Evolutionary conservation across 2,888 invertebrate species (phyloP).

Genomic region (Euproctis similis): DNA sequence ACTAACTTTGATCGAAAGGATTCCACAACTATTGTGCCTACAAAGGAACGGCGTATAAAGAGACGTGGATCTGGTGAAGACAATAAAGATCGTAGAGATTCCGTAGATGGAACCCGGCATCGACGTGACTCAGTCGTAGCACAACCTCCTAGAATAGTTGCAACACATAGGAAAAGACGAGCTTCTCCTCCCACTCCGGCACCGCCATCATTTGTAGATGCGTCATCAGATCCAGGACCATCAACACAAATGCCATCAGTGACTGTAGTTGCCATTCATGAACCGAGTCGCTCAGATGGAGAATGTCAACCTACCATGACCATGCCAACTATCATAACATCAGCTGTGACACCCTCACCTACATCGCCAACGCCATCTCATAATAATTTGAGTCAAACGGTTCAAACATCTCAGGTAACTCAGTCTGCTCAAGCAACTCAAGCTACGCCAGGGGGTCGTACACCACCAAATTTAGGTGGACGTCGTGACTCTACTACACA

Average conservation of each 20-base stretch:
- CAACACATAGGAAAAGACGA: constrained; percentile 76
- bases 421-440: constrained; percentile 41
- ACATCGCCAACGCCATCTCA: constrained; percentile 81
- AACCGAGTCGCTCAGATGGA: constrained; percentile 75
- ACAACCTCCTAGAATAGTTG: constrained; percentile 78
- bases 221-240: constrained; percentile 81
- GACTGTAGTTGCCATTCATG: constrained; percentile 62
- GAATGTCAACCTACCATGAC: constrained; percentile 76
- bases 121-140: constrained; percentile 81
- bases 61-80: constrained; percentile 80
- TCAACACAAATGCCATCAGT: constrained; percentile 61
- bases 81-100: constrained; percentile 75
- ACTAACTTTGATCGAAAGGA: constrained; percentile 80
- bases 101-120: constrained; percentile 80
- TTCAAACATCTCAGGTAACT: constrained; percentile 39
- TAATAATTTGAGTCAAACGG: constrained; percentile 37
- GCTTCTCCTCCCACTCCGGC: constrained; percentile 59
- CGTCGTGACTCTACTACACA: constrained; percentile 90
- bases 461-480: constrained; percentile 70
- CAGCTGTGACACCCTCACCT: constrained; percentile 88
- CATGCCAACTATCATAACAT: constrained; percentile 86
- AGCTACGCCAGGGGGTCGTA: constrained; percentile 49
- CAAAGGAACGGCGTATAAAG: constrained; percentile 61
- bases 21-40: constrained; percentile 72
- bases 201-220: constrained; percentile 72